Percentiles rank a stretch among this genome's conserved stretches.
Conservation (phyloP, 2,888 invertebrate species). For the Drosophila kokeensis region DNA sequence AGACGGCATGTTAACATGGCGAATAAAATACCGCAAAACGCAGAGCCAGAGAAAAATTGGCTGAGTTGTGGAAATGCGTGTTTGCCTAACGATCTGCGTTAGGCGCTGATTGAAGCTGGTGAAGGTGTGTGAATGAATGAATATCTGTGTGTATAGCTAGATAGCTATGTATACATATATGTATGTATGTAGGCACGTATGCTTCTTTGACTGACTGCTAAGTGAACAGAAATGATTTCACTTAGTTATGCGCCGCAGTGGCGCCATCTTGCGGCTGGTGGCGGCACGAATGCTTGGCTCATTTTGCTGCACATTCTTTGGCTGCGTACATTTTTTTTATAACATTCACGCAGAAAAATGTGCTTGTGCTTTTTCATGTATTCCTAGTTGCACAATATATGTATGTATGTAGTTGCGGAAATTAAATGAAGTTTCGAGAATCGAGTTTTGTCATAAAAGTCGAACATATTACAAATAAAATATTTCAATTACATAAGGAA, state of each 20-base stretch:
- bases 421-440: not conserved
- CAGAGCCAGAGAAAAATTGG: constrained; percentile 33
- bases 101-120: constrained; percentile 68
- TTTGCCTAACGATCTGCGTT: constrained; percentile 80
- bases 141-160: not conserved
- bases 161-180: too few relatives aligned
- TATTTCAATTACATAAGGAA: constrained; percentile 53
- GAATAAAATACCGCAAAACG: constrained; percentile 67
- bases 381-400: not conserved
- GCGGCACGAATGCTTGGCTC: not conserved
- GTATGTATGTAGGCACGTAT: not conserved
- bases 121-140: constrained; percentile 12
- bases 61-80: constrained; percentile 53
- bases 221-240: constrained; percentile 1
- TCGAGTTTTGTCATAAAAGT: constrained; percentile 14
- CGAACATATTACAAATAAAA: constrained; percentile 43
- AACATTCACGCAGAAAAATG: not conserved
- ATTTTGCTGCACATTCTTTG: constrained; percentile 43
- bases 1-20: constrained; percentile 75
- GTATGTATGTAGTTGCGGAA: too few relatives aligned
- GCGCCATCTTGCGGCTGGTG: constrained; percentile 51
- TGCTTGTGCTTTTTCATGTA: not conserved
- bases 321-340: constrained; percentile 12
- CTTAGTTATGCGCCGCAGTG: not conserved
- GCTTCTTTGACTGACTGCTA: not conserved